Evolutionary conservation across 2,797 vertebrate genomes (phyloP), one percentile per base, ranked within the genome.

Genomic region (Anas capensis): DNA sequence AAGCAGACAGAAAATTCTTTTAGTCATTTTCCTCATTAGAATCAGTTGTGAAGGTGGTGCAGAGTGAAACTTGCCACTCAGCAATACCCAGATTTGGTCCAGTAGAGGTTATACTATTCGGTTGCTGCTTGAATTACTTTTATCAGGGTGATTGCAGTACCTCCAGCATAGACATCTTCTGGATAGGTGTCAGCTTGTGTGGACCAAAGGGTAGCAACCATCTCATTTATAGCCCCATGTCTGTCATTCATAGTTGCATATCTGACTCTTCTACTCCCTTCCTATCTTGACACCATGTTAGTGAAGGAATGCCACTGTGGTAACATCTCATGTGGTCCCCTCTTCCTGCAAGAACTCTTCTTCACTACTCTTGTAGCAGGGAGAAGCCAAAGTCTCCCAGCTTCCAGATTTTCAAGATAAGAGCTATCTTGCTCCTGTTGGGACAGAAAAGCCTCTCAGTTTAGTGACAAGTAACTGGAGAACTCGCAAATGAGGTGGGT

Each of bases 251-350:
- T 4, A 34, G 27, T 65, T 11, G 3, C 27, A 48, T 57, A 27
- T 62, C 29, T 40, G 36, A 44, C 61, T 77, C 71, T 88, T 51
- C 26, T 54, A 4, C 9, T 61, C 8, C 17, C 38, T 60, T 76
- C 11, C 21, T 19, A 6, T 12, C 6, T 70, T 19, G 21, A 40
- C n/a, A 29, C 19, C 0, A 0, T 65, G 29, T 76, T 82, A 34
- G 38, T 36, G 78, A 71, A 24, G 53, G 15, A 60, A 13, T 14
- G 8, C 23, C 33, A 56, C 7, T 53, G 51, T 0, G 1, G 62
- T 75, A 36, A 60, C 44, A 46, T 76, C 58, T 71, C 42, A 17
- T 1, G 0, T 34, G n/a, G 8, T 77, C 26, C 20, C 21, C 70
- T 83, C 19, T 2, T 70, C 6, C 16, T 64, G 20, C 17, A 49